These are phyloP conservation scores for Apantesis nais DNA, from an alignment of 2,888 invertebrate genomes.

Conservation along the genomic window DNA sequence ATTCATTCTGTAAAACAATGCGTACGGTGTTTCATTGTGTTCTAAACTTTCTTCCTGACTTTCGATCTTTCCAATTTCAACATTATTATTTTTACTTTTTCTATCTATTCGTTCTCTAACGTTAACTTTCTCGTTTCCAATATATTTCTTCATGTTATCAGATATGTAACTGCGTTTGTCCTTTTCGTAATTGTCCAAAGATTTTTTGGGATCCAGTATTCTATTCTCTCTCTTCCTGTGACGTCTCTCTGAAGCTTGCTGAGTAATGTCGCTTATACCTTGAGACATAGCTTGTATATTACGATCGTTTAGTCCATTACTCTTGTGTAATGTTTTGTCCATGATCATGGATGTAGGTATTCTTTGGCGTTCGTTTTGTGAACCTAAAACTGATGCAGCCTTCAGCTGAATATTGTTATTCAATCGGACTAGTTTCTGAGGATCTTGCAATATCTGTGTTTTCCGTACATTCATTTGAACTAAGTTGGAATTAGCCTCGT, in stretches of 20 bases:
- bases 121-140: conserved; percentile 50
- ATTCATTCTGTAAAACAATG: conserved; percentile 67
- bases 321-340: conserved; percentile 39
- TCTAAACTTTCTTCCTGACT: conserved; percentile 52
- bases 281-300: conserved; percentile 44
- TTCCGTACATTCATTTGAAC: conserved; percentile 55
- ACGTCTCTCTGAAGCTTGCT: conserved; percentile 42
- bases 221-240: conserved; percentile 47
- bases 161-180: conserved; percentile 40
- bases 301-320: conserved; percentile 38
- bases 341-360: conserved; percentile 30
- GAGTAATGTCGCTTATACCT: conserved; percentile 49
- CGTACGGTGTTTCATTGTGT: conserved; percentile 57
- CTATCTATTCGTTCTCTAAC: conserved; percentile 25
- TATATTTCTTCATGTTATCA: conserved; percentile 55
- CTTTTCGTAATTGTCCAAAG: conserved; percentile 27
- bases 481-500: conserved; percentile 44
- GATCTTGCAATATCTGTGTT: conserved; percentile 46
- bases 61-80: conserved; percentile 45
- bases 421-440: conserved; percentile 48
- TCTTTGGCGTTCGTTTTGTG: conserved; percentile 38
- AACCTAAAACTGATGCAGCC: conserved; percentile 27
- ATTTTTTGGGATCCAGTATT: conserved; percentile 22
- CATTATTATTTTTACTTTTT: conserved; percentile 8
- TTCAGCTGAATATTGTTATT: conserved; percentile 48